Evolutionary conservation across 2,888 invertebrate genomes (phyloP), one percentile per base, ranked within the genome.

Genomic region (Drosophila austrosaltans): DNA sequence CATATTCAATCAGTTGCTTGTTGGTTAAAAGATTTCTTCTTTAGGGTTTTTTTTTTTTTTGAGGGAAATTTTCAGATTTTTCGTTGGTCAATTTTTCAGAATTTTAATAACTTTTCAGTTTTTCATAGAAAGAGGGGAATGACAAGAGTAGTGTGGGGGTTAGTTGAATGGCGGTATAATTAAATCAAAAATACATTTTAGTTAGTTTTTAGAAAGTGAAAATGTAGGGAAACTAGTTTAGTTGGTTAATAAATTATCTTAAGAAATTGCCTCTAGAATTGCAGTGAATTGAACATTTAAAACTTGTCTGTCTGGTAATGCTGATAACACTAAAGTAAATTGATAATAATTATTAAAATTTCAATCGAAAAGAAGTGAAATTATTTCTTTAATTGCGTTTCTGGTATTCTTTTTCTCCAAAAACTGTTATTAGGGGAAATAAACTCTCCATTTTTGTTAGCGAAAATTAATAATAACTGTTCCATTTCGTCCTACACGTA

Each of bases 1-100:
- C 88, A 82, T 82, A 62, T 80, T 77, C 80, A 87, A 85, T 82
- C 82, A 82, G 83, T 85, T 87, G 69, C 63, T 74, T 58, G 69
- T 84, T 28, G 72, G 56, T 71, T 64, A 53, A 39, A 48, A 66
- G 79, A 72, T 84, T 83, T 83, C 48, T 63, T 61, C 57, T 48
- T 30, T 16, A 16, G 16, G 16, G 16, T 16, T 16, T 16, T 16
- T 16, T 16, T 16, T 44, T 60, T 54, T 40, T 57, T 32, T 58
- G 10, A 36, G 36, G 36, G 10, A 36, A 36, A 36, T 48, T 44
- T 36, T 58, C 25, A 58, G 68, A 68, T 68, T 69, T 70, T 81
- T 69, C 61, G 79, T 63, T 58, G 73, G 86, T 82, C 82, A 85
- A 87, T 72, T 74, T 72, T 44, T 39, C 36, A 58, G 68, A 72